Base-by-base conservation (phyloP, 1,140 invertebrate species). In the Ooceraea biroi region DNA sequence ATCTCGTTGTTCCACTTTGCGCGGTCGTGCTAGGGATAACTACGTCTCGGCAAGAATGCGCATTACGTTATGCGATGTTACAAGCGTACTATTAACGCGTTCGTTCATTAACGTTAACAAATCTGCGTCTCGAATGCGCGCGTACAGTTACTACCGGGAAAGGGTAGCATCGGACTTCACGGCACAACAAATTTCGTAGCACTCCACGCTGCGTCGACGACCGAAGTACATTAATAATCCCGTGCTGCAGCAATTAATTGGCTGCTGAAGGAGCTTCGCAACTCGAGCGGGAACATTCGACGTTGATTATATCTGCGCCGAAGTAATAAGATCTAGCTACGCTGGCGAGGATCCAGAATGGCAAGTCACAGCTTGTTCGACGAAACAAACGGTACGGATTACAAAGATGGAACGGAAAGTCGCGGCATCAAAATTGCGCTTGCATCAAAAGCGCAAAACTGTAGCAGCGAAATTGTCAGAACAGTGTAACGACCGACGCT, bases 251-350 rank as follows among this genome's bases (percentile, higher is more conserved):
- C 65, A 57, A 71, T 80, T 80, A 80, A 80, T 80, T 80, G 65
- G 65, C 50, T 57, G 76, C 52, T 71, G 52, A 80, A 71, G 65
- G 36, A 46, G 65, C 25, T 30, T 25, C 44, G 58, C 46, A 52
- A 65, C 52, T 78, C 50, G 50, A 57, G 50, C 52, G 41, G 17
- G 27, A 52, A 63, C 60, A 44, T 61, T 78, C 71, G 76, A 17
- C 65, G 25, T 30, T 58, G 65, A 71, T 80, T 80, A 71, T 50
- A 69, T 58, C 52, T 44, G 48, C 63, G 36, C 36, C 41, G 27
- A 78, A 50, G 50, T 80, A 80, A 80, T 80, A 80, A 69, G 52
- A 80, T 71, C 52, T 14, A 14, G n/a, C 19, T 71, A 69, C 8
- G 14, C 19, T 63, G 27, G 41, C 41, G 41, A 2, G 57, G 27